Evolutionary conservation across 2,113 vertebrate genomes (phyloP).

Genomic region (Myrmecobius fasciatus): DNA sequence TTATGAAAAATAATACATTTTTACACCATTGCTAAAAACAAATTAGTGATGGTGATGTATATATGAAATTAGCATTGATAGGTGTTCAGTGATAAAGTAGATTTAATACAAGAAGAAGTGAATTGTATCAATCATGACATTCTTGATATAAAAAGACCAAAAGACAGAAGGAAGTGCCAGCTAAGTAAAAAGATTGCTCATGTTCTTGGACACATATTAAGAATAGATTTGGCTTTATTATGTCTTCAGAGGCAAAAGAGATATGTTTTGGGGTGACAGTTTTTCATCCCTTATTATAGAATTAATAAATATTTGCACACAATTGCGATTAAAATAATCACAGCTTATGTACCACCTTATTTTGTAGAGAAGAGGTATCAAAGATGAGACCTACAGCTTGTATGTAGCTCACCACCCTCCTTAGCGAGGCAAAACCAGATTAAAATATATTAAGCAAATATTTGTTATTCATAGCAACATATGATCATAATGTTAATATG

Average conservation of each 20-base stretch:
- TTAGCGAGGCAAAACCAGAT: neutral
- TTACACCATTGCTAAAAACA: neutral
- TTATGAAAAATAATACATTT: neutral
- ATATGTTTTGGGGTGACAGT: neutral
- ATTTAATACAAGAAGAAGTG: neutral
- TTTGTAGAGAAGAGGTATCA: neutral
- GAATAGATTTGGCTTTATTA: neutral
- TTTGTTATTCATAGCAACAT: neutral
- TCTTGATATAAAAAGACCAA: neutral
- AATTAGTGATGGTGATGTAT: neutral
- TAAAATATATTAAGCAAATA: neutral
- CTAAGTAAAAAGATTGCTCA: neutral
- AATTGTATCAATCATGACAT: neutral
- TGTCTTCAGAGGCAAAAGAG: neutral
- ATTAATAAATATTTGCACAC: neutral
- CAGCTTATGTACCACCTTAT: neutral
- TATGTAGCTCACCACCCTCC: neutral
- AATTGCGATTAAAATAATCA: neutral
- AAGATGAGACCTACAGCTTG: neutral
- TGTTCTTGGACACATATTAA: neutral
- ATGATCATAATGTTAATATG: neutral
- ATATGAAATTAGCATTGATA: neutral
- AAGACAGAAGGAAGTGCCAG: neutral
- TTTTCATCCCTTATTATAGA: neutral
- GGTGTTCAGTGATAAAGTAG: neutral